A percentile compares a stretch with the other conserved stretches of the same genome.
These are phyloP conservation scores for Vultur gryphus DNA, from an alignment of 2,797 vertebrate species.

Conservation along the genomic window DNA sequence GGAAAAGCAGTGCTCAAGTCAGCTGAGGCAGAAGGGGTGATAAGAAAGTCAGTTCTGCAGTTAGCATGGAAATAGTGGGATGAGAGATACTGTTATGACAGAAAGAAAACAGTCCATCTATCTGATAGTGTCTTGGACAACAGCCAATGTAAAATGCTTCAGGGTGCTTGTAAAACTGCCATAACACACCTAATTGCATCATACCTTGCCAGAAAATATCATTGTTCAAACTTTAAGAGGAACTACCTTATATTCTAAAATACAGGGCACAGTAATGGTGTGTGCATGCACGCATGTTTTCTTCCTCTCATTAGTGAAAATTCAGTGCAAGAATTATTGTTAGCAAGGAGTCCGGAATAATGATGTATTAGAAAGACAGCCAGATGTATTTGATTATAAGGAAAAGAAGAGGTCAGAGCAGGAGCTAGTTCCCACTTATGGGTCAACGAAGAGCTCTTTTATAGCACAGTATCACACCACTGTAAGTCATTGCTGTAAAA, in stretches of 20 bases:
- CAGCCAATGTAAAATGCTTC: background rate
- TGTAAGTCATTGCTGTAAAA: background rate
- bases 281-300: accelerated
- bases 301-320: background rate
- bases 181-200: background rate
- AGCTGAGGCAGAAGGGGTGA: background rate
- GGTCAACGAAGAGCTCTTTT: constrained; percentile 14
- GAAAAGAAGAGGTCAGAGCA: background rate
- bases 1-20: background rate
- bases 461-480: background rate
- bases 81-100: background rate
- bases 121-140: background rate
- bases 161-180: background rate
- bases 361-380: background rate
- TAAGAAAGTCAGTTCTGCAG: background rate
- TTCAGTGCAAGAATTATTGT: background rate
- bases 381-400: background rate
- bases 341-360: background rate
- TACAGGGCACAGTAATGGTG: accelerated
- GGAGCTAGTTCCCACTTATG: background rate
- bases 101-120: background rate
- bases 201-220: background rate
- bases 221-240: background rate
- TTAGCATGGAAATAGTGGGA: background rate
- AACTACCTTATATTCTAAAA: background rate